Conservation (phyloP, 2,888 invertebrate genomes). For the Synanthedon andrenaeformis region DNA sequence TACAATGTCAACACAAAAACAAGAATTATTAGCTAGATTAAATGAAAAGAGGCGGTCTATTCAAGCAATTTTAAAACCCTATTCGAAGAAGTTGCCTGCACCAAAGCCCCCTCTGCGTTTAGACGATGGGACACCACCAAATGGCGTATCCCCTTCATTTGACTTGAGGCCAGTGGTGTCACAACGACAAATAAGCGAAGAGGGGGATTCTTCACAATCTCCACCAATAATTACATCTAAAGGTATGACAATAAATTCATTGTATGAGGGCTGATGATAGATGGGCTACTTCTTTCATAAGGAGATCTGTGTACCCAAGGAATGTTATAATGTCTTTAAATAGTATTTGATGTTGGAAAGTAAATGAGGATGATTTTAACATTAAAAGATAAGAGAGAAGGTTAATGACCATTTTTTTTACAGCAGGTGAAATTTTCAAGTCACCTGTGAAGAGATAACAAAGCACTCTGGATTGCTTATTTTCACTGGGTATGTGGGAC, state of each 20-base stretch:
- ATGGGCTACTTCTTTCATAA: neutral
- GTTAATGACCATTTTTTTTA: too few relatives aligned
- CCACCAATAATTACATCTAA: slow-evolving; percentile 19
- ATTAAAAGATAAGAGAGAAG: too few relatives aligned
- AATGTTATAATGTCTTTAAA: neutral
- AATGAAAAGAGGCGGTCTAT: slow-evolving; percentile 75
- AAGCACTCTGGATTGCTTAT: too few relatives aligned
- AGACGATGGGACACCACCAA: slow-evolving; percentile 55
- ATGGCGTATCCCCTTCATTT: slow-evolving; percentile 60
- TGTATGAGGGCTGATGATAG: too few relatives aligned
- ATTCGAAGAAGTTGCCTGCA: slow-evolving; percentile 45
- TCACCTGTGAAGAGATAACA: too few relatives aligned
- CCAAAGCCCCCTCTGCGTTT: slow-evolving; percentile 56
- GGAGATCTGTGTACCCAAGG: neutral
- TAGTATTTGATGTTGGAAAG: too few relatives aligned
- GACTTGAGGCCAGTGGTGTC: slow-evolving; percentile 58
- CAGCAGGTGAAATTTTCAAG: too few relatives aligned
- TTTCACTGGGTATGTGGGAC: too few relatives aligned
- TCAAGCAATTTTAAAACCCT: slow-evolving; percentile 45
- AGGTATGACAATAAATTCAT: neutral
- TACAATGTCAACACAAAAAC: slow-evolving; percentile 59
- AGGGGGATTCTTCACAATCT: slow-evolving; percentile 36
- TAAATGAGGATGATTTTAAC: too few relatives aligned
- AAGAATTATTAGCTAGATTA: slow-evolving; percentile 74
- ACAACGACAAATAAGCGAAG: slow-evolving; percentile 57